Conservation (phyloP, 2,888 invertebrate genomes). For the Archaeoteleia sp. region DNA sequence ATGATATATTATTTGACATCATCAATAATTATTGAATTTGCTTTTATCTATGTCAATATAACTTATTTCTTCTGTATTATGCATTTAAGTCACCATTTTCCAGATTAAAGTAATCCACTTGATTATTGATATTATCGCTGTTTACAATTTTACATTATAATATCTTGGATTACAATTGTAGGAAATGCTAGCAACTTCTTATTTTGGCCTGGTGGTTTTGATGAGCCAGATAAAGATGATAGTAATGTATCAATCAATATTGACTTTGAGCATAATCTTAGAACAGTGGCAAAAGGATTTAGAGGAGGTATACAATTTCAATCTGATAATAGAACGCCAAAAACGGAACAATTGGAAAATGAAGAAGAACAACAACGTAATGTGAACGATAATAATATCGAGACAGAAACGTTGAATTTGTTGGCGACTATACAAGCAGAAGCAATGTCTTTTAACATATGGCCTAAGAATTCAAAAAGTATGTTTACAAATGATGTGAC, state of each 20-base stretch:
- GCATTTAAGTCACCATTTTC: too few species aligned
- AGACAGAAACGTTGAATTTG: constrained; percentile 76
- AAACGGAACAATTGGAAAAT: constrained; percentile 38
- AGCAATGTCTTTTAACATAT: constrained; percentile 77
- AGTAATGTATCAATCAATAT: constrained; percentile 53
- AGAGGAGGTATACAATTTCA: constrained; percentile 66
- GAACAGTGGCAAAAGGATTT: constrained; percentile 67
- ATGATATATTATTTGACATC: too few species aligned
- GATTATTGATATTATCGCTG: too few species aligned
- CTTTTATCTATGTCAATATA: constrained; percentile 3
- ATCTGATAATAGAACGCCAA: constrained; percentile 68
- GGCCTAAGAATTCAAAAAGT: constrained; percentile 5
- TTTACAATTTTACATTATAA: constrained; percentile 7
- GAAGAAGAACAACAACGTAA: constrained; percentile 8
- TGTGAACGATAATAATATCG: constrained; percentile 50
- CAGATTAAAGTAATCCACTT: too few species aligned
- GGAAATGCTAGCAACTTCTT: constrained; percentile 85
- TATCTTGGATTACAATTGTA: constrained; percentile 35
- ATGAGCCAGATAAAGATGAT: constrained; percentile 75
- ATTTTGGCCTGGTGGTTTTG: constrained; percentile 91
- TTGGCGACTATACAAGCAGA: constrained; percentile 80
- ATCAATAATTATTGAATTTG: too few species aligned
- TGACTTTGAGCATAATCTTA: constrained; percentile 69
- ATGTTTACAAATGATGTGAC: constrained; percentile 29
- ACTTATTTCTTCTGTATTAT: too few species aligned